Evolutionary conservation across 2,113 vertebrate genomes (phyloP).

Genomic region (Eleginops maclovinus): DNA sequence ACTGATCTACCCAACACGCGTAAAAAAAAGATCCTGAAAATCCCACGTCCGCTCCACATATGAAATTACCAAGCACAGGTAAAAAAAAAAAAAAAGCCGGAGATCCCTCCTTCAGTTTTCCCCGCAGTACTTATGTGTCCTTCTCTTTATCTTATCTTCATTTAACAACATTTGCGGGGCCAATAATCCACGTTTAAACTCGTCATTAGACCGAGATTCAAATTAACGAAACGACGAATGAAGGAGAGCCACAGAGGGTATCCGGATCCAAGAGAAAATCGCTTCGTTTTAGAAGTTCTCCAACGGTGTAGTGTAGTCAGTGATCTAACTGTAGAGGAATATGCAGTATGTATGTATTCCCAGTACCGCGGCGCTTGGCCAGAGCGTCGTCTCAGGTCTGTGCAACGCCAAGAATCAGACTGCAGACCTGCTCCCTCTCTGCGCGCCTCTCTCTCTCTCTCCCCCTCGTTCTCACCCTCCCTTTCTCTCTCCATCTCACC

Average conservation of each 20-base stretch:
- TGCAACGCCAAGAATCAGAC: constrained; percentile 78
- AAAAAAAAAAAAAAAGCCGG: constrained; percentile 51
- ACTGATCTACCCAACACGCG: constrained; percentile 59
- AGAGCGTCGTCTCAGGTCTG: constrained; percentile 77
- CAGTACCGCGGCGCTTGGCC: constrained; percentile 62
- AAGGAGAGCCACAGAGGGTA: constrained; percentile 44
- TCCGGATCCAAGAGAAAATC: constrained; percentile 59
- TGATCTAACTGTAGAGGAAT: constrained; percentile 47
- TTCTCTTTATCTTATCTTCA: constrained; percentile 61
- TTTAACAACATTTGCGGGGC: constrained; percentile 52
- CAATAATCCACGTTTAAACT: constrained; percentile 76
- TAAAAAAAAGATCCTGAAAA: constrained; percentile 38
- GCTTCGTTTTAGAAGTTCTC: constrained; percentile 73
- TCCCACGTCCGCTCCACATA: constrained; percentile 55
- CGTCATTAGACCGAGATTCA: constrained; percentile 39
- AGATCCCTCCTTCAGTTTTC: constrained; percentile 55
- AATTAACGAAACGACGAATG: constrained; percentile 30
- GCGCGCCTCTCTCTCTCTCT: constrained; percentile 54
- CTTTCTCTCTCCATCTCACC: constrained; percentile 28
- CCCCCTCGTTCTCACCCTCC: constrained; percentile 7
- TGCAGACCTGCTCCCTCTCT: constrained; percentile 79
- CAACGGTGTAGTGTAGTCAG: constrained; percentile 43
- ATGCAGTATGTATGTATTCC: constrained; percentile 61
- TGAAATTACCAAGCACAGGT: constrained; percentile 29
- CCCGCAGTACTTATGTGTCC: constrained; percentile 53